Base-by-base conservation (phyloP, 2,113 vertebrate genomes). In the Oryzias celebensis region DNA sequence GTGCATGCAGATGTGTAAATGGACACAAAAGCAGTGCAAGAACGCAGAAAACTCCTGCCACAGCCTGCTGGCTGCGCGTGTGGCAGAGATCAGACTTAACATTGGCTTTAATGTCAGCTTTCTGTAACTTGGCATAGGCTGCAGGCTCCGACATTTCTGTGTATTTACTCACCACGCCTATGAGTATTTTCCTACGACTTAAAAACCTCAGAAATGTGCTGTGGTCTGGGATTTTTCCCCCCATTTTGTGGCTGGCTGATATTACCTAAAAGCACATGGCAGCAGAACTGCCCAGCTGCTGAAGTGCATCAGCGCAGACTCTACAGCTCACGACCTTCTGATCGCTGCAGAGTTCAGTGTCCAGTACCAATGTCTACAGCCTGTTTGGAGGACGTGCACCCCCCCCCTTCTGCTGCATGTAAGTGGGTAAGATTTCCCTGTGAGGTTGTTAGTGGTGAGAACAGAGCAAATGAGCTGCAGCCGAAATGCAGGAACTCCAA, bases 1-100 rank as follows among this genome's bases (percentile, higher is more conserved):
- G 78, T 84, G 88, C 86, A 84, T 88, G 84, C 83, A 83, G 65
- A 82, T 53, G 75, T 87, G 87, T 83, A 83, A 88, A 90, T 85
- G 75, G 82, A 73, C 61, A 49, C 68, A 85, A 84, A 85, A 75
- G 76, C 23, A 12, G 65, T 23, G 61, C 52, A 26, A 75, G 79
- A 68, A 84, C 80, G 76, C 75, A 64, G 78, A 70, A 71, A 78
- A 66, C 71, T 57, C 77, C 66, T 75, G 53, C 73, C 63, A 45
- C 22, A 42, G 62, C 60, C 61, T 8, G 52, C 71, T 54, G 36
- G 36, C 36, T 36, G 36, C 36, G 36, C 36, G 36, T 36, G 36
- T 36, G 36, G 36, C 36, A 36, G 36, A 1, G 36, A 36, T 36
- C 36, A 36, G 36, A 36, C 36, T 1, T 36, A 36, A 36, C 36